Base-by-base conservation (phyloP, 2,113 vertebrate species). In the Hippocampus mohnikei region DNA sequence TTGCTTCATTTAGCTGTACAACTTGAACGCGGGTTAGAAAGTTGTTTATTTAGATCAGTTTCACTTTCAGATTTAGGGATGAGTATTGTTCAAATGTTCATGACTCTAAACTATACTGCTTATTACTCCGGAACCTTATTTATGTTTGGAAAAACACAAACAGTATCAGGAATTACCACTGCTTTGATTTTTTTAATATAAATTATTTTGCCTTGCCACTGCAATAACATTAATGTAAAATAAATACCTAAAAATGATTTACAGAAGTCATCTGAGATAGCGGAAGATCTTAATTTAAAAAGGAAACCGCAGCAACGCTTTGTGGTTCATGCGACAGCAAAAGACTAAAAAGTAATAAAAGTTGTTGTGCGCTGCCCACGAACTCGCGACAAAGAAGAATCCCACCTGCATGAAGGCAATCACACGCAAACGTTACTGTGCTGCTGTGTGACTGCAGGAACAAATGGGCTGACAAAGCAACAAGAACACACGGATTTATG, bases 351-450 rank as follows among this genome's bases (percentile, higher is more conserved):
- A 29, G 56, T 11, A 10, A 61, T 20, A 37, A 61, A 61, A 21
- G 59, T 37, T 61, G 13, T 27, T 58, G 27, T 33, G 2, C 20
- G 52, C 61, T 11, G 33, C 18, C 29, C 8, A 61, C 18, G 18
- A 29, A 63, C 29, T 33, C 29, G 15, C 6, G 13, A 15, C 27
- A 16, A 37, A 25, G 15, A 8, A 33, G 29, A 27, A 62, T 18
- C 48, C 21, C 80, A 85, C 75, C 83, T 84, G 81, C 62, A 70
- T 50, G 66, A 37, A 56, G 66, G 9, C 53, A 80, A 81, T 79
- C 78, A 81, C 63, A 66, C 81, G 75, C 85, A 77, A 76, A 78
- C 85, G 81, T 79, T 71, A 87, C 71, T 82, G 81, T 77, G 83
- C 79, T 68, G 77, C 78, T 66, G 70, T 18, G 10, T 79, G 82